A percentile compares a stretch with the other conserved stretches of the same genome.
These are phyloP conservation scores for Cebus imitator DNA, from an alignment of 2,113 vertebrate genomes.

Conservation along the genomic window DNA sequence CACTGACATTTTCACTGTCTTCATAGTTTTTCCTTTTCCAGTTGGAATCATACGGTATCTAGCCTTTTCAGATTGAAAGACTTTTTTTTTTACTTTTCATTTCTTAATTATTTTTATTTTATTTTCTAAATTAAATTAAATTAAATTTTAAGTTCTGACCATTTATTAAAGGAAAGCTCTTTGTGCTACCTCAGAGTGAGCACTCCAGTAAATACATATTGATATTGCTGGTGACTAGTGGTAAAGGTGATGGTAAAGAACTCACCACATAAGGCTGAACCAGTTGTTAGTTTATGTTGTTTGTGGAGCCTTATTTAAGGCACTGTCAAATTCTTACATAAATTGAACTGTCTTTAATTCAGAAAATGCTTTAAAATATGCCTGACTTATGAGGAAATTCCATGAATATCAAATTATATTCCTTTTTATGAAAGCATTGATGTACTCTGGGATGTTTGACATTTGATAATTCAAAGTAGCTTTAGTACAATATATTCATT, in stretches of 20 bases:
- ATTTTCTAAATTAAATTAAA: too few species aligned
- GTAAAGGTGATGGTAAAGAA: not conserved
- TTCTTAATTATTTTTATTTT: too few species aligned
- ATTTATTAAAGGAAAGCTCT: not conserved
- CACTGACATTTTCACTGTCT: too few species aligned
- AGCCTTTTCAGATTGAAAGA: not conserved
- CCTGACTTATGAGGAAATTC: not conserved
- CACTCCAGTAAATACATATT: not conserved
- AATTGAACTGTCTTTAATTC: not conserved
- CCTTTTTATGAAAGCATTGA: not conserved
- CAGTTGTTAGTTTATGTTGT: not conserved
- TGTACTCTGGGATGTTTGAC: not conserved
- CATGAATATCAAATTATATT: not conserved
- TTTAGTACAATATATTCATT: not conserved
- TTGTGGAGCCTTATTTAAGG: not conserved
- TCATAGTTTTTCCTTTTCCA: not conserved
- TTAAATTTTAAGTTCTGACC: too few species aligned
- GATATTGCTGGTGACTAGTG: not conserved
- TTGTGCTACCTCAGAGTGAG: not conserved
- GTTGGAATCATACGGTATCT: not conserved
- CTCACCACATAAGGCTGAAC: not conserved
- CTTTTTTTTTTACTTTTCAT: not conserved
- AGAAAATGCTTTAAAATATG: slow-evolving; percentile 2
- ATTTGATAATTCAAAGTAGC: not conserved
- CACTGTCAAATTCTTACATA: not conserved